Evolutionary conservation across 2,888 invertebrate genomes (phyloP), one percentile per base, ranked within the genome.

Genomic region (Agonopterix arenella): DNA sequence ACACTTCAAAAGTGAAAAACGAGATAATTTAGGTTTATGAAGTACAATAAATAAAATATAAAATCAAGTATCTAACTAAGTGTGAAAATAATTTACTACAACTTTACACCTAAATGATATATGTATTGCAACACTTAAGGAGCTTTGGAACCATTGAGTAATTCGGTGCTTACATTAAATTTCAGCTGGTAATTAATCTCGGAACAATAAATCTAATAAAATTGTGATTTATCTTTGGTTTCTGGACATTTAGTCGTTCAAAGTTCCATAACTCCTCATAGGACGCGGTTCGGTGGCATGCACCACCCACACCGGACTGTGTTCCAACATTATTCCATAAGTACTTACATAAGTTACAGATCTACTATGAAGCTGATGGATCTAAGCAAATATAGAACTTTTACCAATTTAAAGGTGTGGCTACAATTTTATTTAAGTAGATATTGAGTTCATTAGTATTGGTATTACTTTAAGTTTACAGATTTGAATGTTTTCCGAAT

Each of bases 331-430:
- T 74, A 78, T 70, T 76, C 74, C 73, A 78, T 89, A 88, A 88
- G 88, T 88, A 89, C 88, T 86, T 84, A 85, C 67, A 79, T 79
- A 84, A 81, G 80, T 84, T 85, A 84, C 86, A 88, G 88, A 88
- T 89, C 88, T 88, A 88, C 81, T 74, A 80, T 76, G 71, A 84
- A 85, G 84, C 83, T 76, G 79, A 78, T 77, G 76, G 73, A 76
- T 76, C 77, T 80, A 80, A 83, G 80, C 83, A 80, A 84, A 79
- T 83, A 80, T 76, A 83, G 75, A 81, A 83, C 76, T 69, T 77
- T 42, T 74, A 79, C 70, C 73, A 75, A 78, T 72, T 56, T 52
- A 61, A 65, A 66, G 28, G 18, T 18, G 44, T 45, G 9, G n/a
- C 28, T 28, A 43, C 11, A 43, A 11, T 8, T 43, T 43, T 44